These are phyloP conservation scores for Archocentrus centrarchus DNA, from an alignment of 2,113 vertebrate species.

Conservation along the genomic window DNA sequence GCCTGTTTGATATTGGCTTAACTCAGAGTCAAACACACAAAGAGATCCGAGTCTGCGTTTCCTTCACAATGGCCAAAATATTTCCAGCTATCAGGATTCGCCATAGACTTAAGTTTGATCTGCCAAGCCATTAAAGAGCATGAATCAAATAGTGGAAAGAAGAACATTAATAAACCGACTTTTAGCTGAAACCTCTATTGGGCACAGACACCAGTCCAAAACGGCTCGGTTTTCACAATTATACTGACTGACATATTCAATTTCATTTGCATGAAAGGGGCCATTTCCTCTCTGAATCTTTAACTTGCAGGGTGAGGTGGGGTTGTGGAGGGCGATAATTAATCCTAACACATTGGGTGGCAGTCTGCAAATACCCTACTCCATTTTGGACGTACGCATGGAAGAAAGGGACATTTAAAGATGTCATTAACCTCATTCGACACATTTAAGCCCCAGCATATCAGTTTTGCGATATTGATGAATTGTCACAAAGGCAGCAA, in stretches of 20 bases:
- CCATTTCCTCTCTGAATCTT: conserved; percentile 77
- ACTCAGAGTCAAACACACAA: conserved; percentile 52
- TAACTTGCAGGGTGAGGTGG: conserved; percentile 73
- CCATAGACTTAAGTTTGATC: conserved; percentile 67
- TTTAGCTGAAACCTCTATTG: conserved; percentile 60
- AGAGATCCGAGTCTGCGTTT: conserved; percentile 47
- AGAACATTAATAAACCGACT: conserved; percentile 71
- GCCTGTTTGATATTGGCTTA: conserved; percentile 67
- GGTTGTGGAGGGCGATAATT: conserved; percentile 76
- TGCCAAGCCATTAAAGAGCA: conserved; percentile 64
- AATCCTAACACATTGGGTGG: conserved; percentile 77
- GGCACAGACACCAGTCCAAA: conserved; percentile 57
- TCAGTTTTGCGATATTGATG: conserved; percentile 66
- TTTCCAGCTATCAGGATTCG: conserved; percentile 58
- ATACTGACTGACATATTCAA: conserved; percentile 82
- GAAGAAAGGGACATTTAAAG: conserved; percentile 75
- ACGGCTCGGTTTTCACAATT: conserved; percentile 74
- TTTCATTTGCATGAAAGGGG: conserved; percentile 82
- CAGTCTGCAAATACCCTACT: conserved; percentile 73
- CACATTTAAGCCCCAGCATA: conserved; percentile 58
- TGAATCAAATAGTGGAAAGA: conserved; percentile 66
- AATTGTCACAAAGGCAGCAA: conserved; percentile 49
- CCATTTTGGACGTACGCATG: conserved; percentile 54
- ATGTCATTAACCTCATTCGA: conserved; percentile 74
- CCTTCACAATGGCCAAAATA: conserved; percentile 59